A percentile compares a stretch with the other conserved stretches of the same genome.
phyloP scores from a whole-genome alignment of 2,797 vertebrate genomes.

The Danio jaintianensis region DNA sequence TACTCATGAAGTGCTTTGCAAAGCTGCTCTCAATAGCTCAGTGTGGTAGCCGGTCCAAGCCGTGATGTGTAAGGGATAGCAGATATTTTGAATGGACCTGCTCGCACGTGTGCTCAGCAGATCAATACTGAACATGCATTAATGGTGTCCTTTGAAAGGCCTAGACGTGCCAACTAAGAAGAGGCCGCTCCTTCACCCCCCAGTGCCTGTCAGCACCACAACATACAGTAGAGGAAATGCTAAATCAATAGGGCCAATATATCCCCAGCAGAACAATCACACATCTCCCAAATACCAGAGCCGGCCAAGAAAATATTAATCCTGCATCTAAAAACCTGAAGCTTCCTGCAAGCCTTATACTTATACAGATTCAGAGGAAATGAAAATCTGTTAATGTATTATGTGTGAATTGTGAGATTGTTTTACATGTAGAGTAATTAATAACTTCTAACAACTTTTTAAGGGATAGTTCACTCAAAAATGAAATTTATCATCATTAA shows the following conservation, averaged over 20 bases:
- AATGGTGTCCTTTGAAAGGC: conserved; percentile 74
- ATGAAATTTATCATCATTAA: too few species aligned
- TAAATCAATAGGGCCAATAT: conserved; percentile 82
- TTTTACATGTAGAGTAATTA: too few species aligned
- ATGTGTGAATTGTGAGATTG: too few species aligned
- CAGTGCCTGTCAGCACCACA: conserved; percentile 65
- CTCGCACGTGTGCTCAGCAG: conserved; percentile 69
- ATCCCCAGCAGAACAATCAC: conserved; percentile 71
- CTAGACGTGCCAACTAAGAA: conserved; percentile 63
- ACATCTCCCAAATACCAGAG: conserved; percentile 78
- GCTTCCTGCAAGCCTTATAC: background rate
- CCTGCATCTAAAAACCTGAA: conserved; percentile 17
- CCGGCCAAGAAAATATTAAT: conserved; percentile 76
- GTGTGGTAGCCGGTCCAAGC: conserved; percentile 41
- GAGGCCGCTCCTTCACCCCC: conserved; percentile 66
- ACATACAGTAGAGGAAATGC: conserved; percentile 77
- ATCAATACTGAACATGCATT: conserved; percentile 80
- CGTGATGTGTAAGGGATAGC: conserved; percentile 57
- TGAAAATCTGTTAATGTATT: background rate
- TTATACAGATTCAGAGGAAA: background rate
- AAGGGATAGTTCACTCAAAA: too few species aligned
- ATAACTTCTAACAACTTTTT: too few species aligned
- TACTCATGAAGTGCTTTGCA: conserved; percentile 49
- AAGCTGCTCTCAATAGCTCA: conserved; percentile 56
- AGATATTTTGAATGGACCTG: conserved; percentile 73